Base-by-base conservation (phyloP, 2,888 invertebrate species). In the Lasioglossum villosulum region DNA sequence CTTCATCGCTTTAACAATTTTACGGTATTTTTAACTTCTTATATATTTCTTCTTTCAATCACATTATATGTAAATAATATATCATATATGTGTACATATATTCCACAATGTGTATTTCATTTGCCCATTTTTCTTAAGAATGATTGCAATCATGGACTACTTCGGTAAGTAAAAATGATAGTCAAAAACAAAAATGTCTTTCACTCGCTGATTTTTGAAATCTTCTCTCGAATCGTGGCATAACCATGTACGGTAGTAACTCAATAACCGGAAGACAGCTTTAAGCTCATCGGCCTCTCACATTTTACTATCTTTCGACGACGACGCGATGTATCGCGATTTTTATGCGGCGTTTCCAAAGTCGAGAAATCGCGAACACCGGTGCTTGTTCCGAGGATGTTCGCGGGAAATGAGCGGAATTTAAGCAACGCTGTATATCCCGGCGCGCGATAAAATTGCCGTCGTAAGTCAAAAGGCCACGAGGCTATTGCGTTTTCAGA, bases 381-480 rank as follows among this genome's bases (percentile, higher is more conserved):
- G 63, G 4, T 6, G 34, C 34, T 34, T 66, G 30, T 66, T 16
- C 63, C 37, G n/a, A 0, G 14, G 8, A 4, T 39, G 37, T 70
- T 39, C 70, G 39, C n/a, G n/a, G 52, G 34, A 68, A 78, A 78
- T 71, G 70, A 78, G 52, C 39, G 66, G 70, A 66, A 42, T 78
- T 78, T 78, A 66, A 56, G 23, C 42, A 45, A 70, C 70, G 56
- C 19, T 37, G 27, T 73, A 75, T 80, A 70, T 70, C 56, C 63
- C 52, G 30, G 79, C 79, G 82, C 84, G 82, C 78, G 75, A 84
- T 88, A 80, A 82, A 86, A 81, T 80, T 75, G 78, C 75, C 52
- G 75, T 80, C 84, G 88, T 86, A 86, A 84, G 88, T 88, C 88
- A 86, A 84, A 86, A 78, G 78, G 48, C 48, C 73, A 77, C 73